These are phyloP conservation scores for Acanthurus lineatus DNA, from an alignment of 2,797 vertebrate species.

Conservation along the genomic window DNA sequence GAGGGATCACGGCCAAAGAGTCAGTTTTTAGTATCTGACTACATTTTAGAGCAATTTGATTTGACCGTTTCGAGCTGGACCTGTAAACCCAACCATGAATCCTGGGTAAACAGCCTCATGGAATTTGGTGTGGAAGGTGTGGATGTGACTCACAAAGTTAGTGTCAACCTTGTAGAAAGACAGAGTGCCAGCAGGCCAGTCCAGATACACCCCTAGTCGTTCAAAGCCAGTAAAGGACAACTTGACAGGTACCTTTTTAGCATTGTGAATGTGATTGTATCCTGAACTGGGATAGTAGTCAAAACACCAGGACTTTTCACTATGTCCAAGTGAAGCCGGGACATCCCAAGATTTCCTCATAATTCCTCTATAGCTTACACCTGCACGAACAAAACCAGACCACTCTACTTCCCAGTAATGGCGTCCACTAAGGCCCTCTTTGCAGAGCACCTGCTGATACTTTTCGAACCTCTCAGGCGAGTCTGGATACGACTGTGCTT, in stretches of 20 bases:
- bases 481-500: fast-evolving
- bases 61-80: neutral
- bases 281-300: neutral
- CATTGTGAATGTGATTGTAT: neutral
- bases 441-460: neutral
- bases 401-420: constrained; percentile 21
- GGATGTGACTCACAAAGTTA: neutral
- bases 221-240: neutral
- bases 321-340: neutral
- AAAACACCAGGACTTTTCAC: neutral
- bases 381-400: neutral
- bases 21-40: neutral
- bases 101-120: neutral
- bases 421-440: neutral
- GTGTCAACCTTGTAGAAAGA: neutral
- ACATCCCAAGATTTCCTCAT: fast-evolving
- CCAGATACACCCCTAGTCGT: neutral
- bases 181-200: constrained; percentile 10
- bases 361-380: neutral
- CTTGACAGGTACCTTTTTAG: neutral
- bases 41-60: neutral
- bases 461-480: neutral
- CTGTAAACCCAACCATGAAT: neutral
- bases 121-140: constrained; percentile 1
- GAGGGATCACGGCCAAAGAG: neutral